Evolutionary conservation across 1,140 invertebrate species (phyloP).

Genomic region (Pemphigus obesinymphae): DNA sequence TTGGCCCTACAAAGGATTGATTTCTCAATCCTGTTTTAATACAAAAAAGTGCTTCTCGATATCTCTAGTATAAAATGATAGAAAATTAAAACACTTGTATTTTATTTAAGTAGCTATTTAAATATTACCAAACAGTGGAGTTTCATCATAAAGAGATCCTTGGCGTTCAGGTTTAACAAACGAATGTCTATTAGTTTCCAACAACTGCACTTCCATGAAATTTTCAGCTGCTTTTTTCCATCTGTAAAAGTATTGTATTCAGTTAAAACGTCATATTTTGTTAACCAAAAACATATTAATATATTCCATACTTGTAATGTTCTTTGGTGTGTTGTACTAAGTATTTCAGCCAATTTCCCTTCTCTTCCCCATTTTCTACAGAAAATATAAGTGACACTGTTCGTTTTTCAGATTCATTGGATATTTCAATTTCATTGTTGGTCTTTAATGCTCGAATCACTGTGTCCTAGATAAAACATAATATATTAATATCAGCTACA

Average conservation of each 20-base stretch:
- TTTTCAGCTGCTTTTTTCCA: slow-evolving; percentile 63
- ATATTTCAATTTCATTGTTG: slow-evolving; percentile 51
- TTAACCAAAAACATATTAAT: background rate
- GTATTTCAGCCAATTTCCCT: slow-evolving; percentile 53
- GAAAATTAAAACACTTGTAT: too few relatives aligned
- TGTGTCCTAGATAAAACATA: slow-evolving; percentile 49
- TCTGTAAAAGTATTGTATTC: slow-evolving; percentile 46
- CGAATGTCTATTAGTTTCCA: slow-evolving; percentile 53
- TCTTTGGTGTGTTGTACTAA: slow-evolving; percentile 54
- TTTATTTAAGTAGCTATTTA: too few relatives aligned
- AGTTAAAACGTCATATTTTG: background rate
- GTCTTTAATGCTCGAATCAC: slow-evolving; percentile 49
- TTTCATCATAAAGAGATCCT: slow-evolving; percentile 61
- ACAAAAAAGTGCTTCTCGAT: too few relatives aligned
- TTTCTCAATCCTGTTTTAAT: too few relatives aligned
- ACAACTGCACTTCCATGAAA: slow-evolving; percentile 58
- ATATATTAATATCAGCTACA: background rate
- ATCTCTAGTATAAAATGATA: too few relatives aligned
- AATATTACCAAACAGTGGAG: slow-evolving; percentile 55
- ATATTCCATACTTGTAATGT: slow-evolving; percentile 49
- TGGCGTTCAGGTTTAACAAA: slow-evolving; percentile 54
- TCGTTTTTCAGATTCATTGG: slow-evolving; percentile 51
- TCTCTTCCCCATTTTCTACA: slow-evolving; percentile 52
- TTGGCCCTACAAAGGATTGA: too few relatives aligned
- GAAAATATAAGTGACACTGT: slow-evolving; percentile 50